Evolutionary conservation across 2,113 vertebrate genomes (phyloP).

Genomic region (Phasianus colchicus): DNA sequence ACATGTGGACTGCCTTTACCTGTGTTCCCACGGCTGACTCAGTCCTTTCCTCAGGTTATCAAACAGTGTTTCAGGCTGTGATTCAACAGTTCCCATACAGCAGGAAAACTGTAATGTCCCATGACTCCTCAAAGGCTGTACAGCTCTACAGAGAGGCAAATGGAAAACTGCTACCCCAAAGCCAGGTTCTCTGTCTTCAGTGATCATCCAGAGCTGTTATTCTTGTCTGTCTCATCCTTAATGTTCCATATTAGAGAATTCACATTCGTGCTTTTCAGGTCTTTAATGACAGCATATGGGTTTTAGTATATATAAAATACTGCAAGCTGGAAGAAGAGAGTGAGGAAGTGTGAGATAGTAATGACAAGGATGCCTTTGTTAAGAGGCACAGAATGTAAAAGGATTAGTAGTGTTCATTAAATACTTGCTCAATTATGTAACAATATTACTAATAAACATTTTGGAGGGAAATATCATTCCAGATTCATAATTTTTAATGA

Average conservation of each 20-base stretch:
- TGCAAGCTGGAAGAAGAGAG: background rate
- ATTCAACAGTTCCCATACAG: background rate
- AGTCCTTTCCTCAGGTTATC: no score
- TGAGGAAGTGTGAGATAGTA: background rate
- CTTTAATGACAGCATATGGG: background rate
- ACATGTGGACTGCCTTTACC: no score
- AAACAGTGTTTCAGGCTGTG: no score
- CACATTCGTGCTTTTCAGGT: background rate
- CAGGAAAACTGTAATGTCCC: background rate
- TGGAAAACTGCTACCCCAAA: background rate
- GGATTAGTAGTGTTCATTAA: background rate
- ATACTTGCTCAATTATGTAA: background rate
- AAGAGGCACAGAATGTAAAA: background rate
- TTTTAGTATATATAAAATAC: background rate
- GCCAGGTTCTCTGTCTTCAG: background rate
- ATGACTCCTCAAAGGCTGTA: background rate
- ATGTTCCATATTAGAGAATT: background rate
- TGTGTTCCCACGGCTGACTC: no score
- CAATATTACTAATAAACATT: background rate
- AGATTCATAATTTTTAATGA: background rate
- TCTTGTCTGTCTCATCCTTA: background rate
- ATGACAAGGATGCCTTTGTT: background rate
- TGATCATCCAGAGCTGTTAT: background rate
- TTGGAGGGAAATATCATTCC: background rate
- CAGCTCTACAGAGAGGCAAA: background rate